These are phyloP conservation scores for Monodelphis domestica DNA, from an alignment of 2,797 vertebrate genomes.

Conservation along the genomic window DNA sequence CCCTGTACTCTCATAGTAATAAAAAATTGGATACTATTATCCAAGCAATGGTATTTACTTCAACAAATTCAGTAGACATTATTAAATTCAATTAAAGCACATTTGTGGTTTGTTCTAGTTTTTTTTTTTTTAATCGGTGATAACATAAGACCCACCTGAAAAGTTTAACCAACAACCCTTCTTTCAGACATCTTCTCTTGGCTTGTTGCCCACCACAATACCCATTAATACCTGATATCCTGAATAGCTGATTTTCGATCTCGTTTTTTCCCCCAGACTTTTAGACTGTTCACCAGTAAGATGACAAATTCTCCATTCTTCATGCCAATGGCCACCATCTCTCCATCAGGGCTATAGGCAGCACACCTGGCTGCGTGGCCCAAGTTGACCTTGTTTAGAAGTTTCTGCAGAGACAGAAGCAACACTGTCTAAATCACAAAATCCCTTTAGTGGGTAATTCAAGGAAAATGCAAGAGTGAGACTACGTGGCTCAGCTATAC, in stretches of 20 bases:
- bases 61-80: not conserved
- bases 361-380: slow-evolving; percentile 93
- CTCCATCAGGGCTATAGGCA: slow-evolving; percentile 93
- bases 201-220: fast-evolving
- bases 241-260: slow-evolving; percentile 94
- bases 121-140: not conserved
- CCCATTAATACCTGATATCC: slow-evolving; percentile 91
- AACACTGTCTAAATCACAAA: not conserved
- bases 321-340: slow-evolving; percentile 97
- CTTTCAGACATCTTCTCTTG: not conserved
- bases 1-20: not conserved
- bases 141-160: not conserved
- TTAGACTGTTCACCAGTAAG: slow-evolving; percentile 94
- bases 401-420: slow-evolving; percentile 87
- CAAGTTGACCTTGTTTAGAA: slow-evolving; percentile 94
- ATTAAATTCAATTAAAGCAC: not conserved
- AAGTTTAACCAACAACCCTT: not conserved
- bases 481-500: fast-evolving
- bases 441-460: not conserved
- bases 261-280: slow-evolving; percentile 96
- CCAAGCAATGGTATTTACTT: not conserved
- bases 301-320: slow-evolving; percentile 96
- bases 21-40: not conserved
- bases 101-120: not conserved
- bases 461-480: not conserved